Base-by-base conservation (phyloP, 2,113 vertebrate genomes). In the Trematocara stigmaticum region DNA sequence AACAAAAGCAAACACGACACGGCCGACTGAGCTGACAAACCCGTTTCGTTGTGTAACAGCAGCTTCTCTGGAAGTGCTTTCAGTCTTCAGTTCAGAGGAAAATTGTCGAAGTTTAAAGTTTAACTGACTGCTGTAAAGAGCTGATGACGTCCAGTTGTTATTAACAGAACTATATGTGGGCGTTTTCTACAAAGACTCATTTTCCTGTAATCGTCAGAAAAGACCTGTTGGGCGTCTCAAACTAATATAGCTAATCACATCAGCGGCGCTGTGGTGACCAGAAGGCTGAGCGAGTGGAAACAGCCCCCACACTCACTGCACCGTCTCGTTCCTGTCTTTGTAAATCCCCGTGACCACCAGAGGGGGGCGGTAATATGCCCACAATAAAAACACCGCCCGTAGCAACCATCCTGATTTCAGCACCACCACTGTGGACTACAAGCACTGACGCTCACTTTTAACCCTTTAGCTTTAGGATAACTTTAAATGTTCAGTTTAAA, bases 371-470 rank as follows among this genome's bases (percentile, higher is more conserved):
- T 88, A 78, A 84, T 84, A 57, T 66, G 47, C 84, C 84, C 80
- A 59, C 80, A 31, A 23, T 40, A 81, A 18, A 57, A 6, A 86
- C 71, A 26, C 38, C 2, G 8, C 29, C 29, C 59, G 61, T n/a
- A 35, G 10, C 49, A 42, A 51, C 45, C 71, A 35, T n/a, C 42
- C 51, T 78, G 51, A 87, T 93, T 94, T 92, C 92, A 95, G 92
- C 89, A 91, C 89, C 93, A 91, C 57, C 3, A 42, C 81, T 64
- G 86, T 92, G 93, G 92, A 92, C 93, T 89, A n/a, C 89, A 51
- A 78, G 84, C 52, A 49, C 11, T 59, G 49, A 23, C 51, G 20
- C 6, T 76, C n/a, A 26, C 51, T 3, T 49, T 95, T 95, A 96
- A 96, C 94, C 90, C 93, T 95, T 95, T 87, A 90, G 4, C 34